Evolutionary conservation across 2,113 vertebrate genomes (phyloP), one percentile per base, ranked within the genome.

Genomic region (Cheilinus undulatus): DNA sequence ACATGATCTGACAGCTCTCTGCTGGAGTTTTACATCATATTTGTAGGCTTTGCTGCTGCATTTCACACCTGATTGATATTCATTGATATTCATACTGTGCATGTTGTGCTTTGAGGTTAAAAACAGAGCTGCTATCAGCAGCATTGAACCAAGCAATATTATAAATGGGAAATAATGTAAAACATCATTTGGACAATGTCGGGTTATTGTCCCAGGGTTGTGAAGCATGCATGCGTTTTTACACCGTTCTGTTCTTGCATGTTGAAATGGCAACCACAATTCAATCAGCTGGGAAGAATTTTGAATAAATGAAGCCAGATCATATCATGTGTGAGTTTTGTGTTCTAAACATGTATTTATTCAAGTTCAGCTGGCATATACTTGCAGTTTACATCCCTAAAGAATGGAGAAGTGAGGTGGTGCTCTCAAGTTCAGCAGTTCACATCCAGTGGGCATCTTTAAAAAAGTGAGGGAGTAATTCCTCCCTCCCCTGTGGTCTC

Each of bases 351-450:
- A 17, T 34, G 0, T 22, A 3, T 9, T 9, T 65, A 58, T 26
- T 23, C 7, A 20, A 54, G n/a, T 28, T 69, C 51, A 45, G 24
- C 52, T 27, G 24, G 24, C 43, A 43, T 54, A 32, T 4, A 50
- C 56, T 52, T 73, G 76, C 57, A 59, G 50, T 78, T 78, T 63
- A 34, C 24, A 14, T 38, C 67, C 13, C 26, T 36, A 69, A 71
- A 70, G 34, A 43, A 69, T 53, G 65, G 65, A 63, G 61, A 71
- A 68, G 61, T 64, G 76, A 52, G 43, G 28, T 38, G 51, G 53
- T 42, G 58, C 22, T 40, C 23, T 76, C 60, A 28, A 65, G 63
- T 79, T 86, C 82, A 86, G 64, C 64, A 34, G 73, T 63, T 83
- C 32, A 76, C 45, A 64, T 69, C 76, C 56, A 50, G 3, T 1